phyloP scores from a whole-genome alignment of 30 jellyfish, hydroid and myxozoan genomes.

The Mastigias papua region DNA sequence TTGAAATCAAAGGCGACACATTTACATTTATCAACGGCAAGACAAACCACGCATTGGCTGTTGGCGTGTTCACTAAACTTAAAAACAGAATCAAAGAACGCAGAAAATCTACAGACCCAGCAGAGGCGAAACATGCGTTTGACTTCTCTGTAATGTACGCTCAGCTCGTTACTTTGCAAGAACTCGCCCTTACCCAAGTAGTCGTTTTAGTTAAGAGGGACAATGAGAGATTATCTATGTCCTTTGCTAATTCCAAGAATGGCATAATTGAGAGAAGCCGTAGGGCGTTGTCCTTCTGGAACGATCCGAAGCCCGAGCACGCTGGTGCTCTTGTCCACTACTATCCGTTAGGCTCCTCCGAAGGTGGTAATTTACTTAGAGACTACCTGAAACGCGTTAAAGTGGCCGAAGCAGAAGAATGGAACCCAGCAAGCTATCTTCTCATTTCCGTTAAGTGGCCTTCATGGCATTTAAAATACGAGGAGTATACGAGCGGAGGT shows the following conservation, averaged over 20 bases:
- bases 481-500: not conserved
- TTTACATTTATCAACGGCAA: not conserved
- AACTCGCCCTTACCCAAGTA: not conserved
- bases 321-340: constrained; percentile 12
- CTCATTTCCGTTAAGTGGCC: constrained; percentile 18
- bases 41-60: not conserved
- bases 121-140: constrained; percentile 12
- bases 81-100: not conserved
- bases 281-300: not conserved
- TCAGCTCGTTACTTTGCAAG: constrained; percentile 10
- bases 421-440: constrained; percentile 1
- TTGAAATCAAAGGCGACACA: not conserved
- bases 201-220: not conserved
- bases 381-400: not conserved
- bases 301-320: constrained; percentile 18
- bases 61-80: not conserved
- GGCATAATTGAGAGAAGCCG: not conserved
- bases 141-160: constrained; percentile 32
- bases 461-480: not conserved
- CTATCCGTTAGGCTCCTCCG: constrained; percentile 4
- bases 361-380: not conserved
- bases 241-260: not conserved
- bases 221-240: not conserved
- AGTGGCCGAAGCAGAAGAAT: not conserved
- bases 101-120: not conserved